Conservation (phyloP, 2,888 invertebrate species). For the Molorchus minor region DNA sequence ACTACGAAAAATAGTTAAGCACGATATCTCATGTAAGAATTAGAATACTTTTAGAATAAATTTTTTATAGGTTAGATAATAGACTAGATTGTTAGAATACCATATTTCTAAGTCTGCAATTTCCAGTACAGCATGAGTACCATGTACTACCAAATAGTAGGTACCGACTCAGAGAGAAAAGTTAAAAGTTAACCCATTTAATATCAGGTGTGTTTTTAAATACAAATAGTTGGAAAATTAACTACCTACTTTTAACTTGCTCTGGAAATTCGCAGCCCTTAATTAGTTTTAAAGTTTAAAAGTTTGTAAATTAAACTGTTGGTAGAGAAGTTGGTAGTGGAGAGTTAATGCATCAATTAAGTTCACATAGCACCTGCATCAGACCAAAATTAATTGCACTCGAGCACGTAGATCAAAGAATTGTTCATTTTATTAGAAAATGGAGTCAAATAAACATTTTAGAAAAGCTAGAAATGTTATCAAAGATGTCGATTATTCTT, state of each 20-base stretch:
- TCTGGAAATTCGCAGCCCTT: slow-evolving; percentile 28
- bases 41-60: slow-evolving; percentile 20
- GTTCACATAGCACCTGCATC: slow-evolving; percentile 32
- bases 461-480: no score
- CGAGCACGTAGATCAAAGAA: background rate
- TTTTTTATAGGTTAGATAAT: background rate
- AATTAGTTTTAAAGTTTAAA: slow-evolving; percentile 32
- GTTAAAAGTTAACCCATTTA: no score
- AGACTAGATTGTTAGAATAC: slow-evolving; percentile 13
- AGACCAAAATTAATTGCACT: slow-evolving; percentile 14
- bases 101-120: slow-evolving; percentile 1
- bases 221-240: background rate
- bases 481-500: no score
- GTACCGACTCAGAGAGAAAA: no score
- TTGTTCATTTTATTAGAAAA: background rate
- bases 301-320: slow-evolving; percentile 26
- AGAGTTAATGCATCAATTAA: slow-evolving; percentile 31
- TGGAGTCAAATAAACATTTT: background rate
- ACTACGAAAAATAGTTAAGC: slow-evolving; percentile 9
- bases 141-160: no score
- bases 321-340: slow-evolving; percentile 29
- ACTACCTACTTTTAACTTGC: slow-evolving; percentile 8
- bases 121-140: slow-evolving; percentile 1
- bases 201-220: no score
- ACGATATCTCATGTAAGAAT: slow-evolving; percentile 7